A percentile compares a stretch with the other conserved stretches of the same genome.
These are phyloP conservation scores for Sinhomidia bicolor DNA, from an alignment of 2,888 invertebrate genomes.

Conservation along the genomic window DNA sequence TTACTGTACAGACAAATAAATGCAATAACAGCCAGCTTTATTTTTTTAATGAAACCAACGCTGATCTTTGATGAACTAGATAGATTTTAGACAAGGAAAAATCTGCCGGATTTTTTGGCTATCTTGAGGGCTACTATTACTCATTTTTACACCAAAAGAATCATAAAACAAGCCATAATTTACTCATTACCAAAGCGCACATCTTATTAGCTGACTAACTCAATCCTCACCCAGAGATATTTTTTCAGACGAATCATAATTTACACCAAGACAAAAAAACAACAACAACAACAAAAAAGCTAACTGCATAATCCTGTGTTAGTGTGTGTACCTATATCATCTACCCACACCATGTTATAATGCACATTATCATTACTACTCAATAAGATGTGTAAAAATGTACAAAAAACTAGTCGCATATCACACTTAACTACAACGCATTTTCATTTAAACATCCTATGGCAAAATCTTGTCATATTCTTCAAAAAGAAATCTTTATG, in stretches of 20 bases:
- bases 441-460: slow-evolving; percentile 55
- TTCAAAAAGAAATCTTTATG: slow-evolving; percentile 30
- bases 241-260: slow-evolving; percentile 24
- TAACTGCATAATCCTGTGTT: neutral
- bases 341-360: too few relatives aligned
- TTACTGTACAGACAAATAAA: slow-evolving; percentile 5
- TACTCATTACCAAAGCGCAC: slow-evolving; percentile 54
- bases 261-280: slow-evolving; percentile 2
- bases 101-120: slow-evolving; percentile 47
- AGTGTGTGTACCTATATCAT: neutral
- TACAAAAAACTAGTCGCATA: too few relatives aligned
- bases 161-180: slow-evolving; percentile 61
- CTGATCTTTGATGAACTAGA: slow-evolving; percentile 14
- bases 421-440: slow-evolving; percentile 15
- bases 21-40: neutral
- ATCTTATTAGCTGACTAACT: slow-evolving; percentile 62
- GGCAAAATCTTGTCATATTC: slow-evolving; percentile 55
- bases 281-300: neutral
- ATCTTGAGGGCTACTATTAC: slow-evolving; percentile 58
- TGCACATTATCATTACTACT: too few relatives aligned
- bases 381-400: neutral
- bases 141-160: slow-evolving; percentile 52
- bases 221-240: slow-evolving; percentile 43
- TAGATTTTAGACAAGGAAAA: neutral
- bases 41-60: neutral